Conservation (phyloP, 2,113 vertebrate species). For the Pipra filicauda region DNA sequence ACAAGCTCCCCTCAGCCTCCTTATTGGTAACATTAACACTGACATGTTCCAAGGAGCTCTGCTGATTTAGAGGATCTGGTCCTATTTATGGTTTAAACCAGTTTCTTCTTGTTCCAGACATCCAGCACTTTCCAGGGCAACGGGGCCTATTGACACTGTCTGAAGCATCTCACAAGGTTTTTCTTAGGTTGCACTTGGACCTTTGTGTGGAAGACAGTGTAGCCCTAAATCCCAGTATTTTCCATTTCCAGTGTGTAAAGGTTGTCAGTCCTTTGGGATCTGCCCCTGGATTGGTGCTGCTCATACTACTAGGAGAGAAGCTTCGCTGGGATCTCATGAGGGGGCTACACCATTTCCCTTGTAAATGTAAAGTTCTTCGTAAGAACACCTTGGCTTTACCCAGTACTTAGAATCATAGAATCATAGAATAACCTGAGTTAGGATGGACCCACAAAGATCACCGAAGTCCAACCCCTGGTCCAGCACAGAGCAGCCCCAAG, state of each 20-base stretch:
- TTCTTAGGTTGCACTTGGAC: not conserved
- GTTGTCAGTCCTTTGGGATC: not conserved
- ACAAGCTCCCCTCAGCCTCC: not conserved
- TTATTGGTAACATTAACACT: not conserved
- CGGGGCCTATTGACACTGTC: not conserved
- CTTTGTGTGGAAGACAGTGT: not conserved
- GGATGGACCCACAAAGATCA: not conserved
- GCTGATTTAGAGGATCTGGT: not conserved
- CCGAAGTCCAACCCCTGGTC: not conserved
- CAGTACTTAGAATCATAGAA: not conserved
- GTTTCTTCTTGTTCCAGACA: not conserved
- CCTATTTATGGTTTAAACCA: not conserved
- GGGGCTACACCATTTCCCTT: not conserved
- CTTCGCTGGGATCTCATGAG: not conserved
- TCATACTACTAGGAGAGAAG: not conserved
- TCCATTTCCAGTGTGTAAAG: not conserved
- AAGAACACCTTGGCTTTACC: not conserved
- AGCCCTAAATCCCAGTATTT: not conserved
- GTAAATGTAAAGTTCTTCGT: not conserved
- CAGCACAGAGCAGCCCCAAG: not conserved
- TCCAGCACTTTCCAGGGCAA: not conserved
- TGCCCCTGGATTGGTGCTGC: not conserved
- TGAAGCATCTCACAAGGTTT: not conserved
- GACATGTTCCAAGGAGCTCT: not conserved
- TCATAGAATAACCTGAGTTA: not conserved